Conservation (phyloP, 2,888 invertebrate species). For the Chrysodeixis includens region DNA sequence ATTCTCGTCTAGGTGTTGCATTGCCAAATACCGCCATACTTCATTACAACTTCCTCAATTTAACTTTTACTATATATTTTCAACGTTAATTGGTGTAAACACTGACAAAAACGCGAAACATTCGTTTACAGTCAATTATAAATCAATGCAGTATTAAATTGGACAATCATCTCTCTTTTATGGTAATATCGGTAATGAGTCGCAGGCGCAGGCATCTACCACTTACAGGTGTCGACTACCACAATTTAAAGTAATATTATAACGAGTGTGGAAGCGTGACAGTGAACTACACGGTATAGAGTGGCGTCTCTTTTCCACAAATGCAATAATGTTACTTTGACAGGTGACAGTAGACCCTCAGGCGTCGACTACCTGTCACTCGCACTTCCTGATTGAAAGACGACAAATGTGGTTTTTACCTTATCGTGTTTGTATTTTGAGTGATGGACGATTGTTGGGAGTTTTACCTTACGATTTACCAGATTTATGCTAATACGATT, state of each 20-base stretch:
- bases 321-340: too few species aligned
- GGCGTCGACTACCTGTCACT: conserved; percentile 48
- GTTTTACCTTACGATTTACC: conserved; percentile 16
- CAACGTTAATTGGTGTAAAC: conserved; percentile 56
- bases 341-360: too few species aligned
- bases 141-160: conserved; percentile 53
- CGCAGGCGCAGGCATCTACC: conserved; percentile 50
- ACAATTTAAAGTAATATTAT: too few species aligned
- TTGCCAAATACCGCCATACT: neutral
- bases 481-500: too few species aligned
- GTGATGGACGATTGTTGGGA: conserved; percentile 22
- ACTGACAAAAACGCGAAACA: conserved; percentile 42
- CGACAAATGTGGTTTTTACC: conserved; percentile 42
- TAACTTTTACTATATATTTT: conserved; percentile 46
- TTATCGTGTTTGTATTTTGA: conserved; percentile 23
- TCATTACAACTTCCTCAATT: conserved; percentile 33
- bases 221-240: conserved; percentile 45
- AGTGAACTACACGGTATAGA: too few species aligned
- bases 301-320: too few species aligned
- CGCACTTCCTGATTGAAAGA: conserved; percentile 50
- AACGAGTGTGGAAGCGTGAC: too few species aligned
- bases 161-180: conserved; percentile 58
- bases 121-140: conserved; percentile 51
- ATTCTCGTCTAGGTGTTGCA: neutral
- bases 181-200: conserved; percentile 58